Percentiles rank a stretch among this genome's conserved stretches.
phyloP scores from a whole-genome alignment of 2,113 vertebrate species.

The Ploceus nigricollis region DNA sequence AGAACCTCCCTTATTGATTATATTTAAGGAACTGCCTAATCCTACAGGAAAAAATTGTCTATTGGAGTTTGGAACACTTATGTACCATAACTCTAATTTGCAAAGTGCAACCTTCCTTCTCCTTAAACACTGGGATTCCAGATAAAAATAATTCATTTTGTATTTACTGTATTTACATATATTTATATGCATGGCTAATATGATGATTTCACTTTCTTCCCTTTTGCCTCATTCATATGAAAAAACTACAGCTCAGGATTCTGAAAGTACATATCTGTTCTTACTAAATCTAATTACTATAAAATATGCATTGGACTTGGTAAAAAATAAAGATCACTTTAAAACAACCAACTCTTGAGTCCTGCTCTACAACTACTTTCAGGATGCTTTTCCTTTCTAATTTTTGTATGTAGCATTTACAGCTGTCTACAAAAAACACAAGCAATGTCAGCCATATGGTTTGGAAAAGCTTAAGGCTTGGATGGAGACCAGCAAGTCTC shows the following conservation, averaged over 20 bases:
- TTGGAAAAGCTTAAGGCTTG: not conserved
- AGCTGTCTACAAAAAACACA: not conserved
- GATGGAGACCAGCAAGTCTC: not conserved
- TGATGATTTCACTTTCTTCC: not conserved
- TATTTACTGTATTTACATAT: not conserved
- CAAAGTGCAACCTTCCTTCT: not conserved
- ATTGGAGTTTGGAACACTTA: not conserved
- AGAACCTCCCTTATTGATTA: not conserved
- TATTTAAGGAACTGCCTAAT: not conserved
- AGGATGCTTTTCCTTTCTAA: not conserved
- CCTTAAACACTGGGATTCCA: not conserved
- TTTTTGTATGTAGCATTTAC: not conserved
- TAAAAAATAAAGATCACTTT: not conserved
- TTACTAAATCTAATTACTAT: not conserved
- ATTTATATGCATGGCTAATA: not conserved
- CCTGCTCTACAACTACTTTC: not conserved
- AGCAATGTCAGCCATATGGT: not conserved
- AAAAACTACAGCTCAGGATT: not conserved
- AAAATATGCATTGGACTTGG: not conserved
- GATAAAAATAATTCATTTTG: not conserved
- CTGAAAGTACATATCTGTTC: not conserved
- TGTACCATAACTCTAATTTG: not conserved
- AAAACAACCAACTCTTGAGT: not conserved
- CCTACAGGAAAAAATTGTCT: not conserved
- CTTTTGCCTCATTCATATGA: not conserved